Base-by-base conservation (phyloP, 1,140 invertebrate species). In the Drosophila sproati region DNA sequence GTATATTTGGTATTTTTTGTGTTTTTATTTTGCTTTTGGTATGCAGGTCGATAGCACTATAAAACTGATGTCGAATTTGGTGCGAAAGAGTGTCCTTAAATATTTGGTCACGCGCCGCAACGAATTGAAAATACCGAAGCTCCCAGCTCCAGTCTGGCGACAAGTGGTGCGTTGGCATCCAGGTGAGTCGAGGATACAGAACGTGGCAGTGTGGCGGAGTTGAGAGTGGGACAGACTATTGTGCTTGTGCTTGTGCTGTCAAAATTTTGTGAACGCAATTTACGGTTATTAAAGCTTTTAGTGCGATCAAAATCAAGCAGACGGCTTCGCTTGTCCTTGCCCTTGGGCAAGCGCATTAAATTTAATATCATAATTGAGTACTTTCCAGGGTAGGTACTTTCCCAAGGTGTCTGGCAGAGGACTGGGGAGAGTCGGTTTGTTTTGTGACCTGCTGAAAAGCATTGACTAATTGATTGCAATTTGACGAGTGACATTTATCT, bases 241-340 rank as follows among this genome's bases (percentile, higher is more conserved):
- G 39, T 43, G 39, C n/a, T 43, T 34, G 48, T 41, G 59, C 32
- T 47, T 34, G 37, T 45, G 20, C 62, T 68, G 72, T 63, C 67
- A 75, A 59, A 89, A 89, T 76, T 64, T 85, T 76, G 74, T 86
- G 72, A 90, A 79, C 90, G 85, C 85, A 90, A 89, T 89, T 89
- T 89, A 67, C 86, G 85, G 85, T 89, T 90, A 89, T 89, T 89
- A 89, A 90, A 89, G 85, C 85, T 89, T 89, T 89, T 89, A 89
- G 86, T 81, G 81, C 78, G 86, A 89, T 89, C 86, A 89, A 89
- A 89, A 90, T 86, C 80, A 67, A 51, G 56, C 47, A 34, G n/a
- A n/a, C 39, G 29, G 52, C 47, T 45, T 52, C 57, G 47, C 62
- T 37, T 52, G 47, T 28, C 32, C 37, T 55, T 68, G 68, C 61